Conservation (phyloP, 92 coral and sea anemone species). For the Bergia puertoricense region DNA sequence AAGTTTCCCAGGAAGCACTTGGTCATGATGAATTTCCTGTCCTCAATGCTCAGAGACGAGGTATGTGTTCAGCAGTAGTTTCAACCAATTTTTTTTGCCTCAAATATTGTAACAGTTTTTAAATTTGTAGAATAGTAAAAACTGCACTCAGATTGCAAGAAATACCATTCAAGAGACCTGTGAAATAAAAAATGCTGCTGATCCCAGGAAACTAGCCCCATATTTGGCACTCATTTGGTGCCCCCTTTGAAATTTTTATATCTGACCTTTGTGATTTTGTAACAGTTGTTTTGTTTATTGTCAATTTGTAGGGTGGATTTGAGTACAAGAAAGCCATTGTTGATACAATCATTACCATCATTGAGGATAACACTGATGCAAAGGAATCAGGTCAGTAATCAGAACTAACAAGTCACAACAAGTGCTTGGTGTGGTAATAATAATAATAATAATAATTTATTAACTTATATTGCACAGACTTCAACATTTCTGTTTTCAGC, state of each 20-base stretch:
- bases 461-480: no score
- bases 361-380: conserved; percentile 97
- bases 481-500: no score
- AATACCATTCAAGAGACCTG: no score
- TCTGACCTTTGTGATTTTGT: no score
- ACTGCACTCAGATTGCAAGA: no score
- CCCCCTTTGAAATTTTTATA: background rate
- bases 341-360: conserved; percentile 90
- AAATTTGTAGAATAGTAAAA: no score
- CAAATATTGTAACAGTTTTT: no score
- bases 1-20: conserved; percentile 95
- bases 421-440: background rate
- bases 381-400: conserved; percentile 83
- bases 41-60: conserved; percentile 99
- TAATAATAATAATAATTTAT: no score
- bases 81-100: no score
- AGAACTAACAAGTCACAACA: background rate
- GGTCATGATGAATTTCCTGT: conserved; percentile 97
- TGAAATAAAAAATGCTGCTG: no score
- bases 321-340: conserved; percentile 99
- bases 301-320: conserved; percentile 86
- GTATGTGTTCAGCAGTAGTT: conserved; percentile 43
- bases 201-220: no score
- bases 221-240: no score
- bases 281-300: background rate